A percentile compares a stretch with the other conserved stretches of the same genome.
Evolutionary conservation across 2,113 vertebrate genomes (phyloP).

Genomic region (Albula glossodonta): DNA sequence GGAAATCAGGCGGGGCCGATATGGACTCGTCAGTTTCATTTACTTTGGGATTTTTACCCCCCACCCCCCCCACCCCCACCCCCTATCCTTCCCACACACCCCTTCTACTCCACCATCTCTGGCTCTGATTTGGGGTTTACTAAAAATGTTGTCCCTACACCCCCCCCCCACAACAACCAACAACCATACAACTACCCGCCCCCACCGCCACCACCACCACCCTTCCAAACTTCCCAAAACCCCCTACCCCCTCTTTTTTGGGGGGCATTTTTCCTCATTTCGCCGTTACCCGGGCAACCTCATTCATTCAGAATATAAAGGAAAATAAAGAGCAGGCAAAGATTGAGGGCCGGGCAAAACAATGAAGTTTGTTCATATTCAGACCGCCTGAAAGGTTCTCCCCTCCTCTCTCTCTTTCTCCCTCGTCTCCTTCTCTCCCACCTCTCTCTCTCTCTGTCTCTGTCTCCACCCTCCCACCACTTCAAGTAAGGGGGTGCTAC

Average conservation of each 20-base stretch:
- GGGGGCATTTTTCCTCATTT: constrained; percentile 63
- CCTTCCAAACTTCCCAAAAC: constrained; percentile 29
- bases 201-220: constrained; percentile 45
- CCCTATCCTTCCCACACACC: too few species aligned
- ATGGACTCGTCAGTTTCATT: constrained; percentile 72
- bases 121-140: constrained; percentile 48
- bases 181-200: constrained; percentile 33
- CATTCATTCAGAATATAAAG: constrained; percentile 68
- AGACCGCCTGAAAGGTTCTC: constrained; percentile 19
- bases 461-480: too few species aligned
- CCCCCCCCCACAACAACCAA: neutral
- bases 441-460: neutral
- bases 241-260: constrained; percentile 30
- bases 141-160: constrained; percentile 55
- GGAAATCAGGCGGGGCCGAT: constrained; percentile 69
- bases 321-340: constrained; percentile 55
- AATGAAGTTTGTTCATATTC: constrained; percentile 42
- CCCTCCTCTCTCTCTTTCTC: neutral
- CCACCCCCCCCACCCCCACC: constrained; percentile 7
- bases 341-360: constrained; percentile 31
- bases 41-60: constrained; percentile 66
- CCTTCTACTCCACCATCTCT: constrained; percentile 42
- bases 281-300: constrained; percentile 67
- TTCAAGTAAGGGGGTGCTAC: neutral
- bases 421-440: neutral